phyloP scores from a whole-genome alignment of 2,113 vertebrate species.

The Chroicocephalus ridibundus region DNA sequence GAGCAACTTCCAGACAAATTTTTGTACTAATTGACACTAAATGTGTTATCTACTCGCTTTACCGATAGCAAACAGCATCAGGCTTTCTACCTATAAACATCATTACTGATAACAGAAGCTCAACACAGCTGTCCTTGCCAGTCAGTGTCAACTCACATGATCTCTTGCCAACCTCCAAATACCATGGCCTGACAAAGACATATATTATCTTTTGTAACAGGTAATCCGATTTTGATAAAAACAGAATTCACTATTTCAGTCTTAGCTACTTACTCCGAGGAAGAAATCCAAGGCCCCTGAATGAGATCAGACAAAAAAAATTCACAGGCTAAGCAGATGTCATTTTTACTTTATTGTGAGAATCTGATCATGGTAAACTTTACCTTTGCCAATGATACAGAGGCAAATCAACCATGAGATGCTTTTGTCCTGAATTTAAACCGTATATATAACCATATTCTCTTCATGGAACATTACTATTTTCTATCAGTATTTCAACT shows the following conservation, averaged over 20 bases:
- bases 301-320: not conserved
- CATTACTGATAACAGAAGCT: not conserved
- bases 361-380: not conserved
- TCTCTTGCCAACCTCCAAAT: not conserved
- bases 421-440: not conserved
- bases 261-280: not conserved
- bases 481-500: not conserved
- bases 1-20: not conserved
- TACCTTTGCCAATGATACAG: not conserved
- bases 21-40: not conserved
- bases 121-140: not conserved
- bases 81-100: not conserved
- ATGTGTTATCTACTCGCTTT: not conserved
- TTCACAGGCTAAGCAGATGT: not conserved
- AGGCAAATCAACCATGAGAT: not conserved
- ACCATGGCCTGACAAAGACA: not conserved
- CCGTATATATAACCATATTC: not conserved
- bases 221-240: not conserved
- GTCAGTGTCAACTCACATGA: rapidly evolving
- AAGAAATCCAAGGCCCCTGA: not conserved
- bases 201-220: not conserved
- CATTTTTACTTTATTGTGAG: not conserved
- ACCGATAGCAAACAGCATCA: not conserved
- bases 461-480: not conserved
- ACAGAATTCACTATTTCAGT: not conserved